Base-by-base conservation (phyloP, 2,797 vertebrate species). In the Girardinus metallicus region DNA sequence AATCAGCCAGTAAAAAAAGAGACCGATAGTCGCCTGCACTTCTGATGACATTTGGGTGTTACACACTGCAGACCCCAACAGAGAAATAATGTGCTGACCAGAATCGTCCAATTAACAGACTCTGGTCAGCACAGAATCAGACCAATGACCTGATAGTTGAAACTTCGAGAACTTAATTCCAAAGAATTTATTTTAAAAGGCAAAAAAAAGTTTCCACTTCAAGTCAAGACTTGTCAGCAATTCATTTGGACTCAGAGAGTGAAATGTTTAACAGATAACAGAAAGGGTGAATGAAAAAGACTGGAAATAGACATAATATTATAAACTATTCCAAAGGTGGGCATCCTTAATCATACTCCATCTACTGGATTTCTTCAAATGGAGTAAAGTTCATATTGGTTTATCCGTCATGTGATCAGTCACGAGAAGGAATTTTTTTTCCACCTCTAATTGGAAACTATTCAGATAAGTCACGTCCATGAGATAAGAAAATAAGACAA, bases 381-480 rank as follows among this genome's bases (percentile, higher is more conserved):
- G 0, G 8, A 3, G 1, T 64, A 21, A 41, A 60, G 11, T 47
- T 41, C 6, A n/a, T 57, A n/a, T 29, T 46, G 39, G 55, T 39
- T 64, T 23, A 64, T 79, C 44, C 16, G n/a, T 74, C 60, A 80
- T 74, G 18, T 75, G 39, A 80, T 80, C 18, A 51, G 43, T 60
- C 41, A 60, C 36, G 34, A 29, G 60, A 5, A 9, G 39, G 15
- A 1, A 5, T 41, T 1, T 26, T 8, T 39, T 62, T 7, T 13
- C 2, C 47, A 7, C 68, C 41, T 44, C 41, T 36, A 4, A 46
- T 8, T 46, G 31, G 43, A 79, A 60, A 60, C 13, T 34, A 34
- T 64, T 44, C 64, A 43, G n/a, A 55, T 16, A 26, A 23, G 41
- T 26, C 6, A 29, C 18, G 5, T 44, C 36, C 39, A 75, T n/a